phyloP scores from a whole-genome alignment of 2,797 vertebrate genomes.

The Halcyon smyrnensis region DNA sequence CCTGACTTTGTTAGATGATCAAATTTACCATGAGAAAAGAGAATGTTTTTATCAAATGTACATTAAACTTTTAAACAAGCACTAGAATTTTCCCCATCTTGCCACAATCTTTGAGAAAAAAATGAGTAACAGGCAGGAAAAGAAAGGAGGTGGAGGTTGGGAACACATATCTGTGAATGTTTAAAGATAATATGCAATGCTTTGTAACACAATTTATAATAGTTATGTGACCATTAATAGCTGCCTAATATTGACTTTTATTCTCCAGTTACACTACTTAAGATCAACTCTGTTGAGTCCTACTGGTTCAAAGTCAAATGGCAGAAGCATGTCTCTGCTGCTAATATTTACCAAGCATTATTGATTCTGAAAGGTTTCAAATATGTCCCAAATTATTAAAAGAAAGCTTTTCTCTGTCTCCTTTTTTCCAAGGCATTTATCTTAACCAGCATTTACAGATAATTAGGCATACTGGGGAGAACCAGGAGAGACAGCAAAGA shows the following conservation, averaged over 20 bases:
- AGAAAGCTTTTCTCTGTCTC: background rate
- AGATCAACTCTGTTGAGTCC: background rate
- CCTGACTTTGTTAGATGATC: background rate
- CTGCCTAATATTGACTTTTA: background rate
- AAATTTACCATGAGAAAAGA: background rate
- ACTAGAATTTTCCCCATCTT: background rate
- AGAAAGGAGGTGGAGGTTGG: background rate
- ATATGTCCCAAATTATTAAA: background rate
- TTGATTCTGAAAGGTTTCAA: conserved; percentile 10
- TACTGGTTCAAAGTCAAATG: background rate
- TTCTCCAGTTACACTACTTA: background rate
- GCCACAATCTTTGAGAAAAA: background rate
- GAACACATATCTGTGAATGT: background rate
- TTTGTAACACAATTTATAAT: background rate
- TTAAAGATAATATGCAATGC: background rate
- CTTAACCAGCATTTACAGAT: background rate
- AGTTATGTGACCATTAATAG: background rate
- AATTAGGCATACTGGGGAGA: background rate
- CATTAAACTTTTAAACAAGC: background rate
- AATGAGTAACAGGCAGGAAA: too few species aligned
- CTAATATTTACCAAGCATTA: conserved; percentile 15
- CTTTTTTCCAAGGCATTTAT: background rate
- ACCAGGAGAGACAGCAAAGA: background rate
- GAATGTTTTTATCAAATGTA: background rate
- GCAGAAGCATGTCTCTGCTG: background rate